Conservation (phyloP, 35 echinoderm and acorn worm species). For the Hemicentrotus pulcherrimus region DNA sequence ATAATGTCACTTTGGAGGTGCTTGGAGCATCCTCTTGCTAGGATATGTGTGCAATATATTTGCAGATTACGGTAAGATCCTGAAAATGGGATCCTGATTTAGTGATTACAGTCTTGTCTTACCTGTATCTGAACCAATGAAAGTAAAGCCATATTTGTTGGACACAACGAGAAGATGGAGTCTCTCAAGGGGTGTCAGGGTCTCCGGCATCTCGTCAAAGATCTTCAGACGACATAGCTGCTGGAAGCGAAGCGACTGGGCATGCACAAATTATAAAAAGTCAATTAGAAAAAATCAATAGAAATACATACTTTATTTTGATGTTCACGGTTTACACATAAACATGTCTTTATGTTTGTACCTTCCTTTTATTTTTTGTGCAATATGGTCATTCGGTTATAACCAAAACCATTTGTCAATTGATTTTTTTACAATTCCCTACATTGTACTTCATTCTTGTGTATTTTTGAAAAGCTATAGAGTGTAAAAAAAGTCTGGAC, state of each 20-base stretch:
- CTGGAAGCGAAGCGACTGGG: constrained; percentile 74
- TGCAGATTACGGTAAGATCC: too few species aligned
- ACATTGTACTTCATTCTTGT: background rate
- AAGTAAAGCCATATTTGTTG: constrained; percentile 80
- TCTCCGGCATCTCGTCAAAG: constrained; percentile 71
- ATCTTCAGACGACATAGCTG: constrained; percentile 79
- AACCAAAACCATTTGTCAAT: background rate
- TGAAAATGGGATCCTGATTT: too few species aligned
- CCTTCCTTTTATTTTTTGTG: background rate
- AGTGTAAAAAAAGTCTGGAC: background rate
- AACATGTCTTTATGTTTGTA: background rate
- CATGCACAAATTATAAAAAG: background rate
- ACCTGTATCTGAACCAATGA: constrained; percentile 77
- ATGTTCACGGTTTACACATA: background rate
- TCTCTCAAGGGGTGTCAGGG: constrained; percentile 65
- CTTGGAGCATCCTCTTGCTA: too few species aligned
- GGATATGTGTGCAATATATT: too few species aligned
- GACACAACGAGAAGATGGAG: constrained; percentile 70
- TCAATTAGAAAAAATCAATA: background rate
- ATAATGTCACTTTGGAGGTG: too few species aligned
- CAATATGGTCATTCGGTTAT: background rate
- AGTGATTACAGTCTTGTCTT: background rate
- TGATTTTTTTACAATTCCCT: too few species aligned
- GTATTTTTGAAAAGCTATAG: background rate
- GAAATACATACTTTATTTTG: background rate